These are phyloP conservation scores for Lanistes nyassanus DNA, from an alignment of 1,140 invertebrate genomes.

Conservation along the genomic window DNA sequence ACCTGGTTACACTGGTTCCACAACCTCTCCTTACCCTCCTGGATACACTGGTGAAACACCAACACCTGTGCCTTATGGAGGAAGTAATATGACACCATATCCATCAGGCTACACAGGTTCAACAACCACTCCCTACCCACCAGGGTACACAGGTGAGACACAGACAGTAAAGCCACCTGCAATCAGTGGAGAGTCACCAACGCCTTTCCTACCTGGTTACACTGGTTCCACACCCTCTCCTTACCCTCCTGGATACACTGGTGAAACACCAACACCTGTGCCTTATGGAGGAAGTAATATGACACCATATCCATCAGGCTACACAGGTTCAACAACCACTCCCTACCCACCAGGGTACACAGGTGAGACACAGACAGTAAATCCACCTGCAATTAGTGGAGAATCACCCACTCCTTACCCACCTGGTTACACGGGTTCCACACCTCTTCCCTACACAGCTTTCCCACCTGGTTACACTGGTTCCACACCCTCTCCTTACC, in stretches of 20 bases:
- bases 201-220: background rate
- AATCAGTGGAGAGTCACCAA: background rate
- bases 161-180: slow-evolving; percentile 13
- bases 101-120: slow-evolving; percentile 9
- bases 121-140: slow-evolving; percentile 25
- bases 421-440: background rate
- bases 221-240: background rate
- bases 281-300: background rate
- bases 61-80: background rate
- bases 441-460: too few species aligned
- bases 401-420: background rate
- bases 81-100: background rate
- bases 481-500: background rate
- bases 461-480: slow-evolving; percentile 3
- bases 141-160: slow-evolving; percentile 1
- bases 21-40: background rate
- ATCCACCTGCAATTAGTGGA: background rate
- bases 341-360: slow-evolving; percentile 18
- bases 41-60: slow-evolving; percentile 10
- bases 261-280: slow-evolving; percentile 4
- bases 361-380: background rate
- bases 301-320: background rate
- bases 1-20: slow-evolving; percentile 7
- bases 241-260: background rate
- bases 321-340: slow-evolving; percentile 17